These are phyloP conservation scores for Sitta europaea DNA, from an alignment of 2,113 vertebrate species.

Conservation along the genomic window DNA sequence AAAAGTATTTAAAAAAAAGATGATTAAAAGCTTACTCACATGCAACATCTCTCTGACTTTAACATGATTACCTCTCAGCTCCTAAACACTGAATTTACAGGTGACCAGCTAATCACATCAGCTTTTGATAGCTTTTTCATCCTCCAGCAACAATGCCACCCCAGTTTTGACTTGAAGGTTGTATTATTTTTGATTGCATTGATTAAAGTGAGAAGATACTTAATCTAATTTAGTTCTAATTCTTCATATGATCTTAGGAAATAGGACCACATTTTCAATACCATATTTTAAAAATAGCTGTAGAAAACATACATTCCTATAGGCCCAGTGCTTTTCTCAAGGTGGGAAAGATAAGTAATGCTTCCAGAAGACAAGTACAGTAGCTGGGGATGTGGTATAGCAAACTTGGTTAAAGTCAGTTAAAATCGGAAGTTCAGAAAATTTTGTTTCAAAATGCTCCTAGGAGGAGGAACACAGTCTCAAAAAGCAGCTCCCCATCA, in stretches of 20 bases:
- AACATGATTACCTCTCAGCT: not conserved
- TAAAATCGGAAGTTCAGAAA: not conserved
- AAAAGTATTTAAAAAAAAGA: not conserved
- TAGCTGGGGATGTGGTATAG: not conserved
- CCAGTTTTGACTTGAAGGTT: not conserved
- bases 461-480: not conserved
- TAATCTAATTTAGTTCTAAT: not conserved
- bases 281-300: not conserved
- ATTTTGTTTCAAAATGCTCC: not conserved
- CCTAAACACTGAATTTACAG: not conserved
- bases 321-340: not conserved
- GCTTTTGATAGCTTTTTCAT: not conserved
- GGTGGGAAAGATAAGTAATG: not conserved
- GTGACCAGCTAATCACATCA: not conserved
- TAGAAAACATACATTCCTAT: not conserved
- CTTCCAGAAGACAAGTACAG: not conserved
- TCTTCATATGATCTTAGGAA: not conserved
- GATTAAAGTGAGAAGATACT: not conserved
- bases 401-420: not conserved
- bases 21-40: not conserved
- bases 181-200: not conserved
- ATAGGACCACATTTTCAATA: not conserved
- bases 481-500: not conserved
- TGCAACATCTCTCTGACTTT: fast-evolving
- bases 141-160: not conserved